Evolutionary conservation across 2,113 vertebrate species (phyloP), one percentile per base, ranked within the genome.

Genomic region (Cariama cristata): DNA sequence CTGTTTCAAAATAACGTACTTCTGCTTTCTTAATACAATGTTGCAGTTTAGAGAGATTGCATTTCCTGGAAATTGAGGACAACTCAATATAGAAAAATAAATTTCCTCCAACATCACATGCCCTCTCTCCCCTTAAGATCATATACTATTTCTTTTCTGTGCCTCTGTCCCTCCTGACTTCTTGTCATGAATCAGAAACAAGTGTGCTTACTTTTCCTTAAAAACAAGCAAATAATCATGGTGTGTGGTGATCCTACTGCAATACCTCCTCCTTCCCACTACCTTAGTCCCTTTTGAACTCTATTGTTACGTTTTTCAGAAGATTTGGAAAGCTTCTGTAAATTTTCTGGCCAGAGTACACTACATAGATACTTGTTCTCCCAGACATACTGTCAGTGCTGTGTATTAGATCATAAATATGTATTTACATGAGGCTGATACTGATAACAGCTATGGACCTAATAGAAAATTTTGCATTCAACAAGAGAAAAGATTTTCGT

Each of bases 401-500:
- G 38, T 69, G 76, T 74, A 86, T 96, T 94, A 96, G 90, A 95
- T 97, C 96, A 97, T 97, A 98, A 97, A 97, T 97, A 98, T 97
- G 97, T 96, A 97, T 98, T 98, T 94, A 82, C 91, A 84, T 79
- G 47, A 92, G 60, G n/a, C 84, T 38, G 59, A 74, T 80, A 94
- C 86, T 84, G 94, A 94, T 97, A 96, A 96, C 86, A 89, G 93
- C 91, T 60, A 53, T 95, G 62, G 97, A 81, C 80, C 95, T 95
- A 97, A 92, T 91, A 98, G 96, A 95, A 96, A 93, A 86, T 97
- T 96, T 96, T 93, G 95, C 93, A 97, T 97, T 98, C 97, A 97
- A 97, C 95, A 96, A 95, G 91, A 97, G 96, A 95, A 97, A 96
- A 96, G 93, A 93, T 96, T 98, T 97, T 94, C 53, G 4, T 62